Evolutionary conservation across 2,888 invertebrate genomes (phyloP), one percentile per base, ranked within the genome.

Genomic region (Dolichopus griseipennis): DNA sequence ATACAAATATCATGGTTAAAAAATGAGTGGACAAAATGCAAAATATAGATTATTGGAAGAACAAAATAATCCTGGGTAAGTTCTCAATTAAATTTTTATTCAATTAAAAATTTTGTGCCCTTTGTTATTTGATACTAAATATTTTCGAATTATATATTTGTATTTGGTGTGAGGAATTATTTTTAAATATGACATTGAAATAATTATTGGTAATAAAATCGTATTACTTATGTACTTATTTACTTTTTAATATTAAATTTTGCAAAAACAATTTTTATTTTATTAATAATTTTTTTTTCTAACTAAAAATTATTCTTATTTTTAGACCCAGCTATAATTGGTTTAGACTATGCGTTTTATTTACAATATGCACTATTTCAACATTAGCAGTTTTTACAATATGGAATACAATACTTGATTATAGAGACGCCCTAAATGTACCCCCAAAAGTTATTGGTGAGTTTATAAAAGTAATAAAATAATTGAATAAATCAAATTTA

Each of bases 391-490:
- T 77, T 3, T 77, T 75, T 72, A 67, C 73, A 15, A 73, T 73
- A 65, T 77, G 76, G 77, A 75, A 73, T 67, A 72, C 74, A 1
- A 75, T 76, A 67, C 52, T 52, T 52, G n/a, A 52, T 20, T 77
- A 76, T 69, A 72, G 68, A 61, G 71, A 74, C 64, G 73, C 74
- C 2, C 66, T 76, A 63, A 73, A 74, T 68, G 74, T 75, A 72
- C 76, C 76, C 34, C 74, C 75, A 64, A 73, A 75, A 69, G 68
- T 74, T 69, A 70, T 73, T 68, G 74, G 76, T 75, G 73, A 72
- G 69, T 64, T 27, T 41, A 27, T 21, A 15, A 27, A 7, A 52
- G n/a, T n/a, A n/a, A n/a, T n/a, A n/a, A n/a, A n/a, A n/a, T n/a
- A n/a, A n/a, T n/a, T n/a, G n/a, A n/a, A n/a, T n/a, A n/a, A n/a